These are phyloP conservation scores for Cyclargus thomasi DNA, from an alignment of 1,140 invertebrate genomes.

Conservation along the genomic window DNA sequence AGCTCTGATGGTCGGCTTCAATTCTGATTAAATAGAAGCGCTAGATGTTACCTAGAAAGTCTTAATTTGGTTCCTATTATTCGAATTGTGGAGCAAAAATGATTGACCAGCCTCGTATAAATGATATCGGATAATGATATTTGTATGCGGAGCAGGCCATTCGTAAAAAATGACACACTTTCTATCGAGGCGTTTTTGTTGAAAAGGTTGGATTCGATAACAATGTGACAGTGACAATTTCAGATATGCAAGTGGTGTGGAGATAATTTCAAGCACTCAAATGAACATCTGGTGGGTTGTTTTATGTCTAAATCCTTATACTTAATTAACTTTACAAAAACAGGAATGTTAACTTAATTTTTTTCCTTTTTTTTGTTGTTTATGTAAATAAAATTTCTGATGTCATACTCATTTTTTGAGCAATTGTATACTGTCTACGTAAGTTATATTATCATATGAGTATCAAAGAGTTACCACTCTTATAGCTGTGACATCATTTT, in stretches of 20 bases:
- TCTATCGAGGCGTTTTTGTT: slow-evolving; percentile 21
- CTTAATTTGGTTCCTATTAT: not conserved
- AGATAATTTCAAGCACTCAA: not conserved
- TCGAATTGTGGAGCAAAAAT: slow-evolving; percentile 12
- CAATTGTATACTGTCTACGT: no score
- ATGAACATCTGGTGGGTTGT: no score
- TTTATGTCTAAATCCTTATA: no score
- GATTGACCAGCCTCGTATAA: slow-evolving; percentile 18
- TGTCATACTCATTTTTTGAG: no score
- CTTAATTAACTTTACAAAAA: no score
- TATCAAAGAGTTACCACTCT: not conserved
- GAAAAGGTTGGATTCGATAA: slow-evolving; percentile 18
- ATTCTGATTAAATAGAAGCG: not conserved
- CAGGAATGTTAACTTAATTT: no score
- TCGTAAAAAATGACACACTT: slow-evolving; percentile 23
- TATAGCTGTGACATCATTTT: not conserved
- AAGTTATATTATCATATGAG: no score
- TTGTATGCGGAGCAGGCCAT: slow-evolving; percentile 12
- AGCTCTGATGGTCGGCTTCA: no score
- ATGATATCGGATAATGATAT: slow-evolving; percentile 15
- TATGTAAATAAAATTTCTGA: not conserved
- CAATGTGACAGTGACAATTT: slow-evolving; percentile 29
- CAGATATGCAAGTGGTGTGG: slow-evolving; percentile 7
- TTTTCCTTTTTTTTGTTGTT: no score
- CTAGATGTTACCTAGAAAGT: slow-evolving; percentile 2